These are phyloP conservation scores for Sciurus niger DNA, from an alignment of 2,113 vertebrate genomes.

Conservation along the genomic window DNA sequence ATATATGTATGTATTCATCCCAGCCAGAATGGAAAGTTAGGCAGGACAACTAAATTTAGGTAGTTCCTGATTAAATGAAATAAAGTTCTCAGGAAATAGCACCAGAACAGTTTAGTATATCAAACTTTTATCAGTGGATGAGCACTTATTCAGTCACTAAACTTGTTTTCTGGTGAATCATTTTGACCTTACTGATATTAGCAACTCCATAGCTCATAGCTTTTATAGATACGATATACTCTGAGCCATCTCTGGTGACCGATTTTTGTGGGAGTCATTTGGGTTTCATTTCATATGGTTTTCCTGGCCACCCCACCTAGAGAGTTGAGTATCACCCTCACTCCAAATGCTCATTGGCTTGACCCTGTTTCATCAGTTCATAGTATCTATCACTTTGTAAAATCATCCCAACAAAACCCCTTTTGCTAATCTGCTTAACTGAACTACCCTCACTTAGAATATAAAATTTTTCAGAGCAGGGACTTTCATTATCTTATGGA, in stretches of 20 bases:
- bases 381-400: not conserved
- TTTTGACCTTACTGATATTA: not conserved
- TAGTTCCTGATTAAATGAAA: not conserved
- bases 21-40: not conserved
- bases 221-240: not conserved
- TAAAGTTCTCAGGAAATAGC: not conserved
- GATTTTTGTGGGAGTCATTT: not conserved
- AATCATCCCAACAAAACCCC: not conserved
- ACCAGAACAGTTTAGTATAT: not conserved
- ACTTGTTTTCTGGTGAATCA: not conserved
- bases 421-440: not conserved
- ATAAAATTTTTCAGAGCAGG: not conserved
- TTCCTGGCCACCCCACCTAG: not conserved
- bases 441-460: not conserved
- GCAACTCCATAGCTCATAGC: not conserved
- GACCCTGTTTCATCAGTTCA: not conserved
- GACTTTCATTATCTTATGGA: not conserved
- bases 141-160: not conserved
- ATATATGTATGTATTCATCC: not conserved
- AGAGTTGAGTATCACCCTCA: not conserved
- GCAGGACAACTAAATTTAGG: not conserved
- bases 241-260: not conserved
- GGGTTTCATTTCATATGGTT: not conserved
- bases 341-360: accelerated
- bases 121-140: not conserved